These are phyloP conservation scores for Octodon degus DNA, from an alignment of 2,113 vertebrate genomes.

Conservation along the genomic window DNA sequence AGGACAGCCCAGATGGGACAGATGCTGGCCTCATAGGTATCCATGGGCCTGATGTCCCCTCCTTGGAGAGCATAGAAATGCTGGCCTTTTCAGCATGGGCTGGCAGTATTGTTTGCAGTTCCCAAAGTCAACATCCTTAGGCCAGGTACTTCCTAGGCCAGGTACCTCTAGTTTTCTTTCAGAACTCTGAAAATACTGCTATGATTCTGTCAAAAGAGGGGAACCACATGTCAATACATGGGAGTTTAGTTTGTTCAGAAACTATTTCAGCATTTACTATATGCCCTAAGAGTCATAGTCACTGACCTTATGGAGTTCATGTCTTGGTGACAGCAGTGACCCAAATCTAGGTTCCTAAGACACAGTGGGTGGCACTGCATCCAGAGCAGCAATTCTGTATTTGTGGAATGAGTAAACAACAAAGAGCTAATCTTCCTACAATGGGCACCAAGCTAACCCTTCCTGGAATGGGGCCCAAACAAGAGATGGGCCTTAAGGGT, in stretches of 20 bases:
- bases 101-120: rapidly evolving
- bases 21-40: background rate
- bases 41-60: background rate
- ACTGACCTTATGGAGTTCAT: background rate
- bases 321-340: background rate
- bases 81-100: background rate
- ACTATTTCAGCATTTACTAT: background rate
- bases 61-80: background rate
- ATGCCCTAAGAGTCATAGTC: background rate
- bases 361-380: too few species aligned
- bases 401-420: background rate
- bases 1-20: background rate
- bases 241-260: background rate
- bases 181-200: background rate
- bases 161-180: background rate
- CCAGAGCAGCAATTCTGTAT: background rate
- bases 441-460: background rate
- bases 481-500: rapidly evolving
- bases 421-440: background rate
- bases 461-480: background rate
- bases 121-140: background rate
- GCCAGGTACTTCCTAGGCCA: background rate
- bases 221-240: rapidly evolving
- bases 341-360: background rate
- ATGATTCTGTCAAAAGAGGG: background rate